Conservation (phyloP, 2,888 invertebrate species). For the Ophion obscuratus region DNA sequence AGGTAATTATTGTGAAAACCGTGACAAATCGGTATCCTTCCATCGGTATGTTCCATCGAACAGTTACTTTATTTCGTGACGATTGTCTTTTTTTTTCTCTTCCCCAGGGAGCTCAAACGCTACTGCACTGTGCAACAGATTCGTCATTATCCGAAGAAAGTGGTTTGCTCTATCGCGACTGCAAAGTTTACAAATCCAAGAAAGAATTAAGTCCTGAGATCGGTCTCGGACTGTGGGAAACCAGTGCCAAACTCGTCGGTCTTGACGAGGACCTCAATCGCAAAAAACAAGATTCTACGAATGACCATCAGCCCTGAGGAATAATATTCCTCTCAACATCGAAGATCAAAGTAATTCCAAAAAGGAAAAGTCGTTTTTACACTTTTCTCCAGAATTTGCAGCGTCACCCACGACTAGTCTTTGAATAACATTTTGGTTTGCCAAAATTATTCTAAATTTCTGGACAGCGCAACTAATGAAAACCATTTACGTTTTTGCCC, state of each 20-base stretch:
- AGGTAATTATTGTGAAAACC: constrained; percentile 84
- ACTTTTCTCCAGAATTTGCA: not conserved
- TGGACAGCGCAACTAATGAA: not conserved
- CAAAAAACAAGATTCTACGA: not conserved
- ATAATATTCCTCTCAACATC: not conserved
- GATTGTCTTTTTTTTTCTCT: constrained; percentile 4
- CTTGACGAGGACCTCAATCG: constrained; percentile 63
- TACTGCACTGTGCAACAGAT: constrained; percentile 91
- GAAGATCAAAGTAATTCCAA: not conserved
- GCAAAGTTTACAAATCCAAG: constrained; percentile 87
- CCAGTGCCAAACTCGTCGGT: constrained; percentile 86
- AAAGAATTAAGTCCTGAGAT: constrained; percentile 87
- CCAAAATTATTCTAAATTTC: not conserved
- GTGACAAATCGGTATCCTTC: not conserved
- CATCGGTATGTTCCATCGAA: not conserved
- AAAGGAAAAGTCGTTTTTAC: not conserved
- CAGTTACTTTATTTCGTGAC: constrained; percentile 1
- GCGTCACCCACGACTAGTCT: not conserved
- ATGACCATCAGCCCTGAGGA: constrained; percentile 20
- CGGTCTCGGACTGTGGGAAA: constrained; percentile 89
- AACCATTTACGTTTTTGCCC: not conserved
- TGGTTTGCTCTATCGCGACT: constrained; percentile 91
- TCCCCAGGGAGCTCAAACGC: constrained; percentile 91
- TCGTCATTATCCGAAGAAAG: constrained; percentile 86
- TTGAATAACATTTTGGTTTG: not conserved